A percentile compares a stretch with the other conserved stretches of the same genome.
phyloP scores from a whole-genome alignment of 2,888 invertebrate species.

The Perithous albicinctus region DNA sequence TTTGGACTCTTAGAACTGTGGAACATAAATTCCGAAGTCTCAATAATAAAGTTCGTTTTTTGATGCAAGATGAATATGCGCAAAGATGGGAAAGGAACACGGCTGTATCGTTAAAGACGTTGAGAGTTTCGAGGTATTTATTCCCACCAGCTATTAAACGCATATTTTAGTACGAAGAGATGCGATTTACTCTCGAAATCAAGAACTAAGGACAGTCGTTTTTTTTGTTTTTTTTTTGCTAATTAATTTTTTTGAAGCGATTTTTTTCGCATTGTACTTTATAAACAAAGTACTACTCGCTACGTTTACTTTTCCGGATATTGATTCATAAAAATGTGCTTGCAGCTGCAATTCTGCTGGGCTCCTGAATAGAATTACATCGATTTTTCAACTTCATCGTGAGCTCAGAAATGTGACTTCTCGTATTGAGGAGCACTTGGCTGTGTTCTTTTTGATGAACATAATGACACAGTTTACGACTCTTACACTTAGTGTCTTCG shows the following conservation, averaged over 20 bases:
- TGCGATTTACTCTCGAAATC: no score
- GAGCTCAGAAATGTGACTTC: constrained; percentile 38
- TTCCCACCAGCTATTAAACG: neutral
- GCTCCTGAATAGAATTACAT: constrained; percentile 14
- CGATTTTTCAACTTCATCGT: constrained; percentile 49
- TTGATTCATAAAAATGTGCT: neutral
- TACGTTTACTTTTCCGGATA: neutral
- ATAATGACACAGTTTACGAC: neutral
- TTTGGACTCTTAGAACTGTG: neutral
- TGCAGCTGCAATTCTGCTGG: neutral
- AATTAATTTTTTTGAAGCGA: neutral
- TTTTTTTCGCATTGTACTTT: no score
- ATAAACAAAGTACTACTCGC: no score
- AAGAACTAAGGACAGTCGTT: no score
- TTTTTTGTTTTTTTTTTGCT: neutral
- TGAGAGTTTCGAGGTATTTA: neutral
- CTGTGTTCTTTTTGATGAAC: neutral
- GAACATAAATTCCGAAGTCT: neutral
- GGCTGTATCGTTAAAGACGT: neutral
- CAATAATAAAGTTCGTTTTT: neutral
- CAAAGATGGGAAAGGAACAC: neutral
- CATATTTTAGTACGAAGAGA: no score
- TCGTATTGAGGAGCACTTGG: constrained; percentile 31
- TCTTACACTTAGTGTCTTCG: neutral
- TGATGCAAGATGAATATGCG: neutral